Conservation (phyloP, 2,888 invertebrate species). For the Rhingia campestris region DNA sequence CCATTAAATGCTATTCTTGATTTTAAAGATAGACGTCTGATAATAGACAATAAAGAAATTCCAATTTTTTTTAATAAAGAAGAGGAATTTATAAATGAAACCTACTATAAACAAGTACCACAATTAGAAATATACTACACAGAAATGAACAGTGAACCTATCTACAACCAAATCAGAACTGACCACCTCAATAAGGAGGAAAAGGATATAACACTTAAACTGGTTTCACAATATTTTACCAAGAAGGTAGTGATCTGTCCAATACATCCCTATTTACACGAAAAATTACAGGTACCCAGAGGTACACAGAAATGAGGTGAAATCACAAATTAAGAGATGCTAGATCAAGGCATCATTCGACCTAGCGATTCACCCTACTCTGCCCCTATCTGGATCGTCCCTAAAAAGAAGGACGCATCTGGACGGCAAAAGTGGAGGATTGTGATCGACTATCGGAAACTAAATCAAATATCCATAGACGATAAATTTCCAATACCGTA, state of each 20-base stretch:
- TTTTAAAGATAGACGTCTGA: constrained; percentile 23
- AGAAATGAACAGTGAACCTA: constrained; percentile 13
- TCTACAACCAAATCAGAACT: background rate
- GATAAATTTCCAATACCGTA: constrained; percentile 70
- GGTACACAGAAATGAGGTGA: constrained; percentile 35
- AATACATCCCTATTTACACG: constrained; percentile 45
- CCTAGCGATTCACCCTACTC: constrained; percentile 65
- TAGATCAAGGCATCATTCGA: constrained; percentile 35
- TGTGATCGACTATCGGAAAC: constrained; percentile 66
- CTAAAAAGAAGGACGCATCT: constrained; percentile 70
- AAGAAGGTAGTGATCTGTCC: constrained; percentile 34
- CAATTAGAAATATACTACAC: constrained; percentile 17
- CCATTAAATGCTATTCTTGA: constrained; percentile 20
- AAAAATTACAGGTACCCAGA: constrained; percentile 58
- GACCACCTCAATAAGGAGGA: constrained; percentile 10
- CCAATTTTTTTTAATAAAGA: constrained; percentile 32
- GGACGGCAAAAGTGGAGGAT: constrained; percentile 67
- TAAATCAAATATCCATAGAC: constrained; percentile 65
- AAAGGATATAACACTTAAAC: background rate
- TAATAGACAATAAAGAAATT: constrained; percentile 21
- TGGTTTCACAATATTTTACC: constrained; percentile 25
- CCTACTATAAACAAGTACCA: constrained; percentile 17
- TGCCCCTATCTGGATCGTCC: constrained; percentile 69
- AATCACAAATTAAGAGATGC: constrained; percentile 44
- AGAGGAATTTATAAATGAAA: constrained; percentile 26